Evolutionary conservation across 2,888 invertebrate species (phyloP), one percentile per base, ranked within the genome.

Genomic region (Drosophila ustulata): DNA sequence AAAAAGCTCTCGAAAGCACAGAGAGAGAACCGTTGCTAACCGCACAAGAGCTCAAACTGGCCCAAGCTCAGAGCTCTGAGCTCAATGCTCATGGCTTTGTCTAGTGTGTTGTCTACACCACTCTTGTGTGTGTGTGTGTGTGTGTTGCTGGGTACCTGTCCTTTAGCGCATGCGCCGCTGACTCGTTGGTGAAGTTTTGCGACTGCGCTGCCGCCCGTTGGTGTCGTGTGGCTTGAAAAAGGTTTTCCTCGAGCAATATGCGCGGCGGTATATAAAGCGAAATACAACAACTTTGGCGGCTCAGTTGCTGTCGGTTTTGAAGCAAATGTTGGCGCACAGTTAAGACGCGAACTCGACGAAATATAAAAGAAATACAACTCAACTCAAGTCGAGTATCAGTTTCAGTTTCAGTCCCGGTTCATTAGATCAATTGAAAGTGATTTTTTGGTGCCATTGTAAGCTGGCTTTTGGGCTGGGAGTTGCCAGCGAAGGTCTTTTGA

Each of bases 211-310:
- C 32, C 26, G 50, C 34, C 52, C 52, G 72, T 55, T 73, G 78
- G 59, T 73, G 77, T 76, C 52, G 66, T 69, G 37, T 79, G 77
- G 72, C 64, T 85, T 70, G 76, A 66, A 84, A 82, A 83, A 87
- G 89, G 85, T 83, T 89, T 89, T 87, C 82, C 82, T 78, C 85
- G n/a, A 26, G 66, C 79, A 32, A 53, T 18, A 43, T 49, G 62
- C 66, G 34, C 50, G 8, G 78, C 63, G 72, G 83, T 89, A 83
- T 83, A 83, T 83, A 83, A 83, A 88, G 83, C 83, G 89, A 88
- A 78, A 73, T 85, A 88, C 83, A 88, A 88, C 85, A 83, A 83
- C 86, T 78, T 83, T 88, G 83, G 88, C 89, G 89, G 72, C 85
- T 83, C 83, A 83, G 83, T 83, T 82, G 82, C 82, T 82, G 85